Evolutionary conservation across 2,888 invertebrate genomes (phyloP), one percentile per base, ranked within the genome.

Genomic region (Glaucopsyche alexis): DNA sequence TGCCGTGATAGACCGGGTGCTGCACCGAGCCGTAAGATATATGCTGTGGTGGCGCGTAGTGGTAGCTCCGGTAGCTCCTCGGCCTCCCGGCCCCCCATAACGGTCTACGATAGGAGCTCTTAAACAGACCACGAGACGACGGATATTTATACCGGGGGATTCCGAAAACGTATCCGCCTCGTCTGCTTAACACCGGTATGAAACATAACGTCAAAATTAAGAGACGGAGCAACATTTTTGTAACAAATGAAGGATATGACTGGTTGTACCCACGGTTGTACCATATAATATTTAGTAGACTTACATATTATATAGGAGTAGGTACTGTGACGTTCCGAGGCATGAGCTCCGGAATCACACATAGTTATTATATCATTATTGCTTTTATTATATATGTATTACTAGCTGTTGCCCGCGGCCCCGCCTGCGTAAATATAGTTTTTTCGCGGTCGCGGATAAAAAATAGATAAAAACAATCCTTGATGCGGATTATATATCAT

Each of bases 21-120:
- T 77, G 79, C 1, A 74, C 74, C 2, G 84, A 79, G 0, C 87
- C 84, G 75, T 87, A 87, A 66, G 71, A 82, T 49, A 88, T 83
- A 3, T 84, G 84, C 70, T 81, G 82, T 0, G 87, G 88, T 4
- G 87, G 86, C 19, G 72, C 83, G 76, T 88, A 87, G 75, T 87
- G 82, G 75, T 86, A 85, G 76, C 87, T 81, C 1, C 79, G 75
- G 8, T 82, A 78, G 14, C 77, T 77, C 16, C 29, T 1, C 29
- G 4, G 29, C 29, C 4, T 29, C 29, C 29, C 29, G 16, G 52
- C 70, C 14, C 77, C 73, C 8, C 86, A 86, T 0, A 82, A 16
- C 67, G 70, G 80, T 80, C 70, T 40, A 29, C 52, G 55, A 52
- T 73, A 29, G 3, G 29, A 40, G 65, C 29, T 11, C 8, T 77